These are phyloP conservation scores for Salarias fasciatus DNA, from an alignment of 2,797 vertebrate species.

Conservation along the genomic window DNA sequence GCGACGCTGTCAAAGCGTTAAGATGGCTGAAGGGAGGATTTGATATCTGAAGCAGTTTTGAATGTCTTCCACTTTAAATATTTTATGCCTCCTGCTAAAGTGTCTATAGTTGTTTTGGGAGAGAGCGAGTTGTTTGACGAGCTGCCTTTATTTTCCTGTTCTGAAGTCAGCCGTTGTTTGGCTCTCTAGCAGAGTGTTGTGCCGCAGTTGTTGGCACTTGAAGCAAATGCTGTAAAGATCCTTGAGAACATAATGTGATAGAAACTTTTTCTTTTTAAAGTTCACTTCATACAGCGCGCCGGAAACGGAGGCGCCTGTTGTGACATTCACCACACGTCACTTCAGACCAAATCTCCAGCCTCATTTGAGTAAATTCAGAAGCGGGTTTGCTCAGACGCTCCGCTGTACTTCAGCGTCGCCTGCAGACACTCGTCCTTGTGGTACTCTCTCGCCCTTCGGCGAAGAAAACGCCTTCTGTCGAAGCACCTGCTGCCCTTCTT, in stretches of 20 bases:
- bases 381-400: background rate
- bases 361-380: too few species aligned
- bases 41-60: constrained; percentile 31
- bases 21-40: background rate
- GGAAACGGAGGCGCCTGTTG: too few species aligned
- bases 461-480: background rate
- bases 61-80: constrained; percentile 2
- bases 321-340: too few species aligned
- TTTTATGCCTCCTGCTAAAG: constrained; percentile 7
- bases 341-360: too few species aligned
- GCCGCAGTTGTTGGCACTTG: background rate
- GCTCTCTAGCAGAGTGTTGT: background rate
- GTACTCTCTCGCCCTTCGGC: too few species aligned
- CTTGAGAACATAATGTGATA: too few species aligned
- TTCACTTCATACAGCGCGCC: background rate
- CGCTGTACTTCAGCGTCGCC: background rate
- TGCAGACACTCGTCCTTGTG: background rate
- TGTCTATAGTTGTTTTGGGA: background rate
- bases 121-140: background rate
- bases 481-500: background rate
- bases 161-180: too few species aligned
- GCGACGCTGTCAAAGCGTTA: constrained; percentile 7
- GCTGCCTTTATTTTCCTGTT: constrained; percentile 5
- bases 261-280: background rate
- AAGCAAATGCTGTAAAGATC: background rate